A percentile compares a stretch with the other conserved stretches of the same genome.
Evolutionary conservation across 2,797 vertebrate genomes (phyloP).

Genomic region (Coilia nasus): DNA sequence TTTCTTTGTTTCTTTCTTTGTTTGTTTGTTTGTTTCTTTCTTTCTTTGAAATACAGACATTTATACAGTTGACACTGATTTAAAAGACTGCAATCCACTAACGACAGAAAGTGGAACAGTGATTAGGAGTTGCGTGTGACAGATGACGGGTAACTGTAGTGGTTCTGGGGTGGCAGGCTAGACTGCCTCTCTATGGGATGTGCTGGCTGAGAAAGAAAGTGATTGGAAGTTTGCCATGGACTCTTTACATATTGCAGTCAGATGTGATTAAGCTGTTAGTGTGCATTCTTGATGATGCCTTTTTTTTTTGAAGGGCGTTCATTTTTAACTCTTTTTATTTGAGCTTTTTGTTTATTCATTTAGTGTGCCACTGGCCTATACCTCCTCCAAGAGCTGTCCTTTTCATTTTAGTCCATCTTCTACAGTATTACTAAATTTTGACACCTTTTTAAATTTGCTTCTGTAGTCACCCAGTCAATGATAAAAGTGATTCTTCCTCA

Average conservation of each 20-base stretch:
- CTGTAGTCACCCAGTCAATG: not conserved
- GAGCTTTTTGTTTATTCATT: not conserved
- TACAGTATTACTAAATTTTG: not conserved
- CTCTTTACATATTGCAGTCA: not conserved
- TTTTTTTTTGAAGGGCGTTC: not conserved
- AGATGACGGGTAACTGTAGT: not conserved
- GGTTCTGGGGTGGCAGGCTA: not conserved
- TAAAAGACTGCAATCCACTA: no score
- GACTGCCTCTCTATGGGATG: not conserved
- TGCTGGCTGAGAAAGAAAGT: not conserved
- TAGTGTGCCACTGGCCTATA: not conserved
- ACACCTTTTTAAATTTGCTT: not conserved
- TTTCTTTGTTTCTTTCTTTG: no score
- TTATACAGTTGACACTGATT: not conserved
- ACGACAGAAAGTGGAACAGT: not conserved
- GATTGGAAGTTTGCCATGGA: not conserved
- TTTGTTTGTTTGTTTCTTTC: no score
- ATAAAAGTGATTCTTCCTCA: not conserved
- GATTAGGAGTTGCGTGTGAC: not conserved
- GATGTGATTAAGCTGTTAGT: not conserved
- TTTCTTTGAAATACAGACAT: slow-evolving; percentile 45
- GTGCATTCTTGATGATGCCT: not conserved
- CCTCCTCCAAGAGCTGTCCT: not conserved
- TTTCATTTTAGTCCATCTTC: not conserved
- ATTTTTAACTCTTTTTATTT: not conserved